Conservation (phyloP, 1,140 invertebrate species). For the Leptonema lineaticorne region DNA sequence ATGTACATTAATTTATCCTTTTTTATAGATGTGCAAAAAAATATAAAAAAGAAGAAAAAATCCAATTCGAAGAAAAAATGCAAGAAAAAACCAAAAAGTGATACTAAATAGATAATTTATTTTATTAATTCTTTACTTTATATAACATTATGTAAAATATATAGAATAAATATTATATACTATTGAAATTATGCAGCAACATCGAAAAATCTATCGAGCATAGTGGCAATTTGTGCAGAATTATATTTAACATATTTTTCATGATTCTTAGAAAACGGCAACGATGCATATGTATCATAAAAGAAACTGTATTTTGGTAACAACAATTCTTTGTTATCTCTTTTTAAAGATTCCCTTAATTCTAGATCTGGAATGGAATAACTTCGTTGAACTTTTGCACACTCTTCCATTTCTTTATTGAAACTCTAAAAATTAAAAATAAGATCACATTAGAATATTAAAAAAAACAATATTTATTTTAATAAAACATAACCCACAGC, state of each 20-base stretch:
- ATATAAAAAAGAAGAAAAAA: conserved; percentile 2
- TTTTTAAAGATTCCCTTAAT: conserved; percentile 77
- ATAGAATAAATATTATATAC: conserved; percentile 3
- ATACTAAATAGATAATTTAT: too few species aligned
- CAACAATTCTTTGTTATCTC: conserved; percentile 83
- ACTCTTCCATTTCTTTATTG: conserved; percentile 94
- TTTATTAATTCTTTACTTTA: neutral
- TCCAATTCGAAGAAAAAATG: neutral
- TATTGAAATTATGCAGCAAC: conserved; percentile 61
- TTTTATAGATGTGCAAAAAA: too few species aligned
- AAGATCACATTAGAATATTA: neutral
- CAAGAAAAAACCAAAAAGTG: neutral
- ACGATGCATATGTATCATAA: conserved; percentile 68
- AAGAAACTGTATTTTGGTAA: conserved; percentile 82
- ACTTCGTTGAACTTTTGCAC: conserved; percentile 77
- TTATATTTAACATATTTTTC: conserved; percentile 94
- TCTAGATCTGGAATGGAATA: conserved; percentile 93
- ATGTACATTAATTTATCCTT: conserved; percentile 2
- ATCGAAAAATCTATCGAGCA: conserved; percentile 86
- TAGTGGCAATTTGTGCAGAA: conserved; percentile 75
- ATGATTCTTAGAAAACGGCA: conserved; percentile 88
- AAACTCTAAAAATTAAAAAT: conserved; percentile 65
- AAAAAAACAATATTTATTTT: neutral
- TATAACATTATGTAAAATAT: conserved; percentile 13
- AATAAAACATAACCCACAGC: conserved; percentile 61